Base-by-base conservation (phyloP, 2,797 vertebrate species). In the Acanthurus leucopareius region DNA sequence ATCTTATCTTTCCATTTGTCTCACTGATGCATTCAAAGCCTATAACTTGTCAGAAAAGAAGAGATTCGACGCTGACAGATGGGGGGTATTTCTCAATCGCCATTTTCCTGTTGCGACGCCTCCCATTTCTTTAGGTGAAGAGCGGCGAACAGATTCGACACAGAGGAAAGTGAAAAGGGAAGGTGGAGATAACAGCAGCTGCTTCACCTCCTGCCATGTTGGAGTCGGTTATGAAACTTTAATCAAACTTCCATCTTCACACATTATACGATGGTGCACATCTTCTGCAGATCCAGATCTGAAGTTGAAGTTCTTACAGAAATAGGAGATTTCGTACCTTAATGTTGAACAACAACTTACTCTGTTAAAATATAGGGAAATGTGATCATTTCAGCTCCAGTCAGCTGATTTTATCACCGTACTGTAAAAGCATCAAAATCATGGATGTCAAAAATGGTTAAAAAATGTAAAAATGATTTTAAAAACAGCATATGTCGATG, bases 21-120 rank as follows among this genome's bases (percentile, higher is more conserved):
- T 71, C 69, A n/a, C n/a, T 52, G 82, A 76, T 54, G 66, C 57
- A 56, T 83, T 86, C 73, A 76, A 71, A 80, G 68, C 61, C 69
- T 63, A 45, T 65, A 28, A 54, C 57, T 63, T 65, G 66, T 84
- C 80, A 67, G 56, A 54, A 51, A 51, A 51, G 68, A 73, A 25
- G 25, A 79, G 47, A 58, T 66, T 57, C 69, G 61, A 3, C 2
- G 13, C 48, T 75, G 82, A 87, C 79, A 77, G 60, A 78, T 45
- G 40, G 4, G 4, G 32, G 20, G 35, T 61, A 45, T 82, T 86
- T 81, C 64, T 86, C 69, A 70, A 32, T 58, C 58, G 1, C 38
- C 22, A 44, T 69, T 73, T 64, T 73, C 48, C 64, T 38, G 64
- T 40, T 72, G 52, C 53, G 77, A 76, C 15, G 54, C n/a, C n/a